Evolutionary conservation across 2,888 invertebrate genomes (phyloP), one percentile per base, ranked within the genome.

Genomic region (Diplolepis rosae): DNA sequence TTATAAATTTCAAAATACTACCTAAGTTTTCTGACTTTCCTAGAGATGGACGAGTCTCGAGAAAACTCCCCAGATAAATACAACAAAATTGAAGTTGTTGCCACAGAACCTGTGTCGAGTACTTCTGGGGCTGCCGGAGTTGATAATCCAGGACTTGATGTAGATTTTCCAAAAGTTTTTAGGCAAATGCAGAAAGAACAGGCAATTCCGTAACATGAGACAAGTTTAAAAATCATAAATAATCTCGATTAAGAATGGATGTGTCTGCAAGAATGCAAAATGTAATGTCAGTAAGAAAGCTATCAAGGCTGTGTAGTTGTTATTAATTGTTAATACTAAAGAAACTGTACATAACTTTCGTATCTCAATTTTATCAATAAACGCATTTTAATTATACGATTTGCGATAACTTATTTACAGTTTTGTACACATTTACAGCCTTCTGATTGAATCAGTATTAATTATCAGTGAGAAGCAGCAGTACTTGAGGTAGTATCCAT

Each of bases 121-220:
- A 65, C 77, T n/a, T 24, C 72, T 0, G 81, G 78, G 30, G 51
- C 79, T 18, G 68, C 90, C 7, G 92, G 92, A 72, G 90, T 92
- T 74, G 92, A 92, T 75, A 92, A 92, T 80, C 90, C 90, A 77
- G 91, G 91, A 35, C 85, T 92, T 77, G 92, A 92, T 69, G 91
- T 92, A 5, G 92, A 92, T 81, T 92, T 92, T 79, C 92, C 92
- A 83, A 91, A 91, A 72, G 92, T 92, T 1, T 92, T 92, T 83
- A 91, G 91, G 82, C 91, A 92, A 81, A 92, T 92, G 84, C 91
- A 92, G 84, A 92, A 91, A 76, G 91, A 91, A 81, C 87, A 90
- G 78, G 89, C 90, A 56, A 71, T 82, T 67, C 77, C 78, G 32
- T 80, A 68, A 78, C 11, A 27, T 72, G 48, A 65, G 54, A 67